These are phyloP conservation scores for Malurus leucopterus DNA, from an alignment of 2,797 vertebrate genomes.

Conservation along the genomic window DNA sequence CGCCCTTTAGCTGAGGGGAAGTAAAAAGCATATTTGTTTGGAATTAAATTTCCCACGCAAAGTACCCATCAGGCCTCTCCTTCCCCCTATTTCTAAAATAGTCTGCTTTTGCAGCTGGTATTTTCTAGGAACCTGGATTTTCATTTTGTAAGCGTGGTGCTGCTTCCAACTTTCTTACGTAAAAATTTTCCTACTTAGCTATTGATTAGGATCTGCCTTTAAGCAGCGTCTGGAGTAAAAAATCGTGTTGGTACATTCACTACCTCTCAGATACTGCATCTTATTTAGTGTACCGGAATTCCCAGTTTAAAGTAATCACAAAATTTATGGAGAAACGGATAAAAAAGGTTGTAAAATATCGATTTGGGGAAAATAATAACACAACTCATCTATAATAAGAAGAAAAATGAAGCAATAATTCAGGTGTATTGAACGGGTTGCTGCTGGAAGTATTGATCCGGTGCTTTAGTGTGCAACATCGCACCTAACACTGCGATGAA, in stretches of 20 bases:
- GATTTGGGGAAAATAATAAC: conserved; percentile 89
- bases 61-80: conserved; percentile 47
- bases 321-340: conserved; percentile 99
- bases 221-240: conserved; percentile 63
- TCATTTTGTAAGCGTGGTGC: conserved; percentile 32
- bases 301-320: conserved; percentile 98
- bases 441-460: conserved; percentile 88
- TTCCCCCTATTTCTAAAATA: neutral
- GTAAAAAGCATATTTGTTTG: conserved; percentile 63
- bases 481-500: conserved; percentile 84
- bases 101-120: neutral
- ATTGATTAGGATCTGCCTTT: conserved; percentile 68
- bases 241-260: conserved; percentile 66
- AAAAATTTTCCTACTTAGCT: conserved; percentile 48
- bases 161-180: conserved; percentile 48
- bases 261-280: conserved; percentile 75
- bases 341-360: conserved; percentile 99
- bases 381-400: conserved; percentile 96
- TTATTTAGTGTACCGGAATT: conserved; percentile 98
- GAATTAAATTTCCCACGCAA: conserved; percentile 73
- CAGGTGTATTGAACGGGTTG: conserved; percentile 90
- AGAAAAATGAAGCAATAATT: conserved; percentile 99
- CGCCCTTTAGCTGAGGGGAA: conserved; percentile 67
- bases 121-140: conserved; percentile 43
- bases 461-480: conserved; percentile 87